Evolutionary conservation across 1,140 invertebrate genomes (phyloP), one percentile per base, ranked within the genome.

Genomic region (Harlomillsia oculata): DNA sequence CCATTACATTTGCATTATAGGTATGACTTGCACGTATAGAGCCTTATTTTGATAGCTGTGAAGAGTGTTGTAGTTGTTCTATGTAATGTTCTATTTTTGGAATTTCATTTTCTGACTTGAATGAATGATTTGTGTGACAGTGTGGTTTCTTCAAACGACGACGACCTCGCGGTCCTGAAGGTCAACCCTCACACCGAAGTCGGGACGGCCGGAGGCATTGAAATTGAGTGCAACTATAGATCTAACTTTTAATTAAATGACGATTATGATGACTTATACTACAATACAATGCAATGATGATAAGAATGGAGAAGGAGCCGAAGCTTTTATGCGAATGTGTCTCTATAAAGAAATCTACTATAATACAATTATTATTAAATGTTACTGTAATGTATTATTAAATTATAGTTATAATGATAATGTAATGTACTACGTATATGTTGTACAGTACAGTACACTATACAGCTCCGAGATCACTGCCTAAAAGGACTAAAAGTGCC

Each of bases 61-160:
- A 25, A 46, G 9, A 20, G 40, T 43, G 14, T 41, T 41, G 16
- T 16, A 41, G 21, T 20, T 9, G 14, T 41, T 9, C 8, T 41
- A 8, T 6, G 16, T 41, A 9, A 16, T 41, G 40, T 16, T 16
- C 14, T 16, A 30, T 34, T 16, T 29, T 5, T 29, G n/a, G 5
- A 49, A 14, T 9, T 30, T 30, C 23, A 13, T 25, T 25, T 45
- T 25, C 11, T 6, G 5, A 9, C 16, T 25, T 8, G 28, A 45
- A 26, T 14, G 18, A 16, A 9, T 23, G 18, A 51, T 57, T 65
- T 67, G 63, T 68, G 61, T 78, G 80, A 29, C 72, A 94, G 88
- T 84, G 85, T 72, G 89, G 89, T 54, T 93, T 94, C 80, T 95
- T 94, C 75, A 89, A 90, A 68, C 89, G 90, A 72, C 78, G 89